These are phyloP conservation scores for Steatocranus sp. DNA, from an alignment of 2,797 vertebrate genomes.

Conservation along the genomic window DNA sequence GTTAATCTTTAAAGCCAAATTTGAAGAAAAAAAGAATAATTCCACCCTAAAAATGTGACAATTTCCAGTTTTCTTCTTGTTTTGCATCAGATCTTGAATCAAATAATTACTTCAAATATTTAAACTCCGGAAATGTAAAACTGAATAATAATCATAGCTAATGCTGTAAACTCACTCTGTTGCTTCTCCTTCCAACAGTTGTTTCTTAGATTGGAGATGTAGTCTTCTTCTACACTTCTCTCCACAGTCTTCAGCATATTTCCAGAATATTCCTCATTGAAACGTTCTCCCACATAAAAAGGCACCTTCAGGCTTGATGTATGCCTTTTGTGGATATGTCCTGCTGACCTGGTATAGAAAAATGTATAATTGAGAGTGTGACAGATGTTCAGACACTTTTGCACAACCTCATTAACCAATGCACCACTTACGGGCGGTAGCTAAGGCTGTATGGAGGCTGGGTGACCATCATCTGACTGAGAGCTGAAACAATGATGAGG, in stretches of 20 bases:
- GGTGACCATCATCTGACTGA: conserved; percentile 98
- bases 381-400: background rate
- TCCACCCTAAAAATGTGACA: background rate
- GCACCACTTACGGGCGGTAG: conserved; percentile 84
- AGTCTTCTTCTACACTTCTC: conserved; percentile 93
- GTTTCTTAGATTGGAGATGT: conserved; percentile 94
- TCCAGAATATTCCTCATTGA: conserved; percentile 87
- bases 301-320: conserved; percentile 88
- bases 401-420: no score
- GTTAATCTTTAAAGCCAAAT: background rate
- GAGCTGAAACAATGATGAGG: conserved; percentile 94
- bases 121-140: background rate
- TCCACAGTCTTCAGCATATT: conserved; percentile 87
- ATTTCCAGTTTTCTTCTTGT: background rate
- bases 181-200: conserved; percentile 99
- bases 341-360: conserved; percentile 81
- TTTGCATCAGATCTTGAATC: background rate
- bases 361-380: background rate
- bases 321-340: conserved; percentile 84
- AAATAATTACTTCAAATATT: background rate
- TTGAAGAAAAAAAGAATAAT: background rate
- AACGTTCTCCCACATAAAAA: conserved; percentile 90
- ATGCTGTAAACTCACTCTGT: conserved; percentile 83
- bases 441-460: conserved; percentile 97
- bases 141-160: background rate